Evolutionary conservation across 1,140 invertebrate species (phyloP), one percentile per base, ranked within the genome.

Genomic region (Drosophila parabipectinata): DNA sequence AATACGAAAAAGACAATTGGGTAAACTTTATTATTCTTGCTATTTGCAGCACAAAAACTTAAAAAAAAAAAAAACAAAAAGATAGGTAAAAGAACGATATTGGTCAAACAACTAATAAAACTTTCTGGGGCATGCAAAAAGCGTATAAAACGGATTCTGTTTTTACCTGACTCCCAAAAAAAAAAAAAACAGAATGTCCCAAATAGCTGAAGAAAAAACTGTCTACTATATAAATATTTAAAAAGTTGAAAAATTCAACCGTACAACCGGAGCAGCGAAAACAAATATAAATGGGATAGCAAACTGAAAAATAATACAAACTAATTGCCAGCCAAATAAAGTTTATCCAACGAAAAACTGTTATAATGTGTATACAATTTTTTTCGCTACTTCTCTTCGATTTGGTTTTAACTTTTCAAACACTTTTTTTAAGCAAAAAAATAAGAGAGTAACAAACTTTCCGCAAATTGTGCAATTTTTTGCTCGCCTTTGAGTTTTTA

Each of bases 21-120:
- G 21, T 1, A 53, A 79, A 79, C 63, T 75, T 79, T 79, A 24
- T 61, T 63, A 56, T 62, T 72, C 53, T 52, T 51, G 28, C 6
- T 71, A 61, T 72, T 72, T 59, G 21, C 34, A 1, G 9, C 10
- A 15, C 8, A 10, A 12, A 41, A 50, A 66, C 26, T 39, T 30
- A 12, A 37, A 15, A 28, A 58, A 14, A 7, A 14, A 6, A 18
- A 55, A 24, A 56, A n/a, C n/a, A n/a, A n/a, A n/a, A n/a, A n/a
- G n/a, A n/a, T n/a, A n/a, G n/a, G n/a, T n/a, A 18, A 55, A 24
- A 56, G 45, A 41, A 39, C 61, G 66, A 64, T 74, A 77, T 80
- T 80, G 81, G 81, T 80, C 81, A 63, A 73, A 74, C 77, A 85
- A 85, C 72, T 79, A 84, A 79, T 84, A 84, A 84, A 84, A 84